These are phyloP conservation scores for Schlechtendalia chinensis DNA, from an alignment of 1,140 invertebrate species.

Conservation along the genomic window DNA sequence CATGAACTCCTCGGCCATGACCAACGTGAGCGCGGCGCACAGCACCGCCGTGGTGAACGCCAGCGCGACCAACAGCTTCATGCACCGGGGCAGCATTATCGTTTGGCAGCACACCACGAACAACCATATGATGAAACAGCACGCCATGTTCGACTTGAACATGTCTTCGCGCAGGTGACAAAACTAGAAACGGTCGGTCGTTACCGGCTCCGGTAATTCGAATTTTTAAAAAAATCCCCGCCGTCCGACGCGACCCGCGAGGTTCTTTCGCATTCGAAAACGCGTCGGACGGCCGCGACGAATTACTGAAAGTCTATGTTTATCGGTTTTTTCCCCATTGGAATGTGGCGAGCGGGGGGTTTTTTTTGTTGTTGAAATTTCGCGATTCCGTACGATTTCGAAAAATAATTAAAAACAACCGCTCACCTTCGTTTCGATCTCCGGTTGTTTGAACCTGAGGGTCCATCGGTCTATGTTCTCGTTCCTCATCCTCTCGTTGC, in stretches of 20 bases:
- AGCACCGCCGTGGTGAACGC: slow-evolving; percentile 67
- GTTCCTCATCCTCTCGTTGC: slow-evolving; percentile 84
- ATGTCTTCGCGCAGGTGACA: slow-evolving; percentile 85
- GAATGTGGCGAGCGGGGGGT: no score
- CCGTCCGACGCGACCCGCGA: no score
- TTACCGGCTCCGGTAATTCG: no score
- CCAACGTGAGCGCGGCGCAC: slow-evolving; percentile 67
- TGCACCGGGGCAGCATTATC: slow-evolving; percentile 73
- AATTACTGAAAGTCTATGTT: no score
- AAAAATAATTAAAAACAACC: no score
- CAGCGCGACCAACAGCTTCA: slow-evolving; percentile 56
- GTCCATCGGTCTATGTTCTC: slow-evolving; percentile 85
- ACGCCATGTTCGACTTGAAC: slow-evolving; percentile 92
- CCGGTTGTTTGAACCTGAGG: slow-evolving; percentile 75
- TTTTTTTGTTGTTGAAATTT: no score
- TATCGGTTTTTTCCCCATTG: no score
- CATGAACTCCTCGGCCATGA: slow-evolving; percentile 84
- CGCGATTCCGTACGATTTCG: no score
- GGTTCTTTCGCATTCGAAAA: no score
- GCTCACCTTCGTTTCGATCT: slow-evolving; percentile 68
- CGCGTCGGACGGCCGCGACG: no score
- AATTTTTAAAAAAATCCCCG: no score
- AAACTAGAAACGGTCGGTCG: slow-evolving; percentile 70
- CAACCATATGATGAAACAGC: slow-evolving; percentile 86
- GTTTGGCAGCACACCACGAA: slow-evolving; percentile 79